Conservation (phyloP, 2,888 invertebrate genomes). For the Azorinus chamasolen region DNA sequence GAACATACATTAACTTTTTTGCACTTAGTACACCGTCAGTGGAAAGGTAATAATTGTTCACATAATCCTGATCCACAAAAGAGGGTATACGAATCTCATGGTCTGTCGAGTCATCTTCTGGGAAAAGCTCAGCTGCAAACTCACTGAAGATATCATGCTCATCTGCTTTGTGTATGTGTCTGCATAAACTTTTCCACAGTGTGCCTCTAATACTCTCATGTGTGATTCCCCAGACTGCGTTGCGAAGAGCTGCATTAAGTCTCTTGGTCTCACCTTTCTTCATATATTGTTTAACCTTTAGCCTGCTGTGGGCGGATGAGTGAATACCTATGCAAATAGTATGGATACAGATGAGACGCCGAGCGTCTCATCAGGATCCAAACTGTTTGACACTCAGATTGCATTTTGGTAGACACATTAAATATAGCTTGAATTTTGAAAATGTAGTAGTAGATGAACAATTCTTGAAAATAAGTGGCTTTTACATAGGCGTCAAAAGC, state of each 20-base stretch:
- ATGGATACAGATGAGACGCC: no score
- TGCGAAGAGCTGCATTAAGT: slow-evolving; percentile 88
- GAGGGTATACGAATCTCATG: slow-evolving; percentile 90
- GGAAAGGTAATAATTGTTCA: slow-evolving; percentile 93
- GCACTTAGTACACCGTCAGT: slow-evolving; percentile 94
- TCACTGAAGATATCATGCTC: slow-evolving; percentile 89
- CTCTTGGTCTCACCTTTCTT: slow-evolving; percentile 59
- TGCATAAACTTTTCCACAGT: slow-evolving; percentile 94
- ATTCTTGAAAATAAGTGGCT: no score
- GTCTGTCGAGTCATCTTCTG: slow-evolving; percentile 3
- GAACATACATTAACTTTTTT: slow-evolving; percentile 94
- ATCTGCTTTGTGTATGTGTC: slow-evolving; percentile 92
- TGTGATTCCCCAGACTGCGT: slow-evolving; percentile 95
- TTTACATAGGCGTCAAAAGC: no score
- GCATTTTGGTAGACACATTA: no score
- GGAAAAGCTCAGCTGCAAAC: slow-evolving; percentile 67
- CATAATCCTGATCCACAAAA: slow-evolving; percentile 96
- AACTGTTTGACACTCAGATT: no score
- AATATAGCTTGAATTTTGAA: no score
- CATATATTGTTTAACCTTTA: slow-evolving; percentile 54
- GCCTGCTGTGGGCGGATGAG: no score
- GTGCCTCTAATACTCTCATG: slow-evolving; percentile 93
- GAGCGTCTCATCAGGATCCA: no score
- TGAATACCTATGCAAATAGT: no score
- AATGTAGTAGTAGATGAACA: no score